phyloP scores from a whole-genome alignment of 2,113 vertebrate genomes.

The Myotis davidii region DNA sequence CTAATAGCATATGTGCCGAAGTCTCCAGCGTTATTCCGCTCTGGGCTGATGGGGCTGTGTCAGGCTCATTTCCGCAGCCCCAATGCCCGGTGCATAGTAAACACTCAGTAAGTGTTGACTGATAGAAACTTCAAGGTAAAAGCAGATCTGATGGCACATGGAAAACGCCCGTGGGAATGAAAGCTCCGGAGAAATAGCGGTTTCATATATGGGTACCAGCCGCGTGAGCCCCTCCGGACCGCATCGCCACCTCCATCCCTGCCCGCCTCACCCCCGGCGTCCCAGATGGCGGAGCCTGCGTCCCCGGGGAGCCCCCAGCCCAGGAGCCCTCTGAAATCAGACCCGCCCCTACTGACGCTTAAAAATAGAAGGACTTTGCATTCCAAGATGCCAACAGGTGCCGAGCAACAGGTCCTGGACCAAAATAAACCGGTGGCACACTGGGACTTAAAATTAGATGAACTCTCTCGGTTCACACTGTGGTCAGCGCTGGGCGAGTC shows the following conservation, averaged over 20 bases:
- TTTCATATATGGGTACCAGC: fast-evolving
- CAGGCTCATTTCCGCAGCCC: background rate
- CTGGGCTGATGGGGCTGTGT: fast-evolving
- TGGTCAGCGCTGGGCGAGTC: fast-evolving
- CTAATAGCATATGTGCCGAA: background rate
- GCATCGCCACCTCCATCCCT: fast-evolving
- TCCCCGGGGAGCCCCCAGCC: background rate
- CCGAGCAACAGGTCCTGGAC: background rate
- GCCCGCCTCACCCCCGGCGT: background rate
- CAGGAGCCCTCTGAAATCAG: conserved; percentile 6
- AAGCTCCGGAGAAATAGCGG: background rate
- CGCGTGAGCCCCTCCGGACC: background rate
- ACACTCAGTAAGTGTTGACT: fast-evolving
- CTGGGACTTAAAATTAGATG: background rate
- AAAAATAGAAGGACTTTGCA: background rate
- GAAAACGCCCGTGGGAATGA: background rate
- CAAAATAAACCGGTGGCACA: background rate
- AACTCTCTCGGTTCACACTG: background rate
- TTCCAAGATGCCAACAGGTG: conserved; percentile 54
- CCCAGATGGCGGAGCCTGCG: background rate
- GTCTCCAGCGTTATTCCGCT: background rate
- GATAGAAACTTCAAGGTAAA: background rate
- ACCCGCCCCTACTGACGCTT: background rate
- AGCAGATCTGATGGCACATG: fast-evolving
- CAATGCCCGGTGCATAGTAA: fast-evolving